These are phyloP conservation scores for Loriculus beryllinus DNA, from an alignment of 2,797 vertebrate species.

Conservation along the genomic window DNA sequence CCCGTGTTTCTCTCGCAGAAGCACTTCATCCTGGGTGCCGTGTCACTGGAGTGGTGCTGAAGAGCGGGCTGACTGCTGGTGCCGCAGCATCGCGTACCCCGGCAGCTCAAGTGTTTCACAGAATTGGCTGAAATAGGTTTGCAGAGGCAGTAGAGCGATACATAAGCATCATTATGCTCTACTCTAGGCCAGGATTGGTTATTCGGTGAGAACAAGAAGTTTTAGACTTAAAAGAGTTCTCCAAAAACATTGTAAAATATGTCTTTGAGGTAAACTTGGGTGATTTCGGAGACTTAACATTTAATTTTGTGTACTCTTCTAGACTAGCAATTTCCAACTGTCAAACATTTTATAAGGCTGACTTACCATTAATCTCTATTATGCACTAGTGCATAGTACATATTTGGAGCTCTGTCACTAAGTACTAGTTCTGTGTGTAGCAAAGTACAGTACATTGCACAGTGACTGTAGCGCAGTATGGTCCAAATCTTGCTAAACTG, in stretches of 20 bases:
- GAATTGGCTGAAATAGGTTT: background rate
- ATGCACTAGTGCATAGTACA: background rate
- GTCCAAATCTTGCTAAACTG: background rate
- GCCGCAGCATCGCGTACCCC: background rate
- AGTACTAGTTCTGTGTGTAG: background rate
- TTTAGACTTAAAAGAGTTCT: background rate
- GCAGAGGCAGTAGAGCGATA: background rate
- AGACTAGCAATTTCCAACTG: background rate
- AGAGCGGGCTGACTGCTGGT: background rate
- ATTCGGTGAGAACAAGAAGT: background rate
- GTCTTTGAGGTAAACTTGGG: background rate
- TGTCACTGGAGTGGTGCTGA: background rate
- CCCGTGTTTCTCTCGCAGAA: rapidly evolving
- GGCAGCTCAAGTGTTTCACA: background rate
- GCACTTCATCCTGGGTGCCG: background rate
- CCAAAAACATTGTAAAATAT: background rate
- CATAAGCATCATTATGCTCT: background rate
- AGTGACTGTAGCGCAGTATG: background rate
- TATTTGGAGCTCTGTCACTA: background rate
- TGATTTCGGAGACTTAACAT: background rate
- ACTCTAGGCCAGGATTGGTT: background rate
- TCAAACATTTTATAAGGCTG: background rate
- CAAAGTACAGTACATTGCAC: background rate
- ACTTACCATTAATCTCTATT: background rate
- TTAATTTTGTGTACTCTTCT: constrained; percentile 22